phyloP scores from a whole-genome alignment of 2,888 invertebrate species.

The Prosapia bicincta region DNA sequence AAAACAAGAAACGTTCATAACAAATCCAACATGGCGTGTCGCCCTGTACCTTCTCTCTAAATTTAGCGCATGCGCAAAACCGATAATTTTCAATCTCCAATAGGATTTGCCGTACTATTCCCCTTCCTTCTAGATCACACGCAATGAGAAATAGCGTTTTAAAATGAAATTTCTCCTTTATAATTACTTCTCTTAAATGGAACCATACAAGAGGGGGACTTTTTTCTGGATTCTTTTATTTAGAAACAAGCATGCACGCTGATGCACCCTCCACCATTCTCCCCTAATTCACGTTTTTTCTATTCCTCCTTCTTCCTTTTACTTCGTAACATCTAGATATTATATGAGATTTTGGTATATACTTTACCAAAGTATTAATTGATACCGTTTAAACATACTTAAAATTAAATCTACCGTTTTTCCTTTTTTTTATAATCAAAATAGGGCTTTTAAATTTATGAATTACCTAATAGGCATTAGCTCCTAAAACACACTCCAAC shows the following conservation, averaged over 20 bases:
- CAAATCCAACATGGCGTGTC: not conserved
- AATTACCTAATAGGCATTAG: no score
- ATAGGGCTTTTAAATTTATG: no score
- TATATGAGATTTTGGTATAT: no score
- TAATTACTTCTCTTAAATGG: not conserved
- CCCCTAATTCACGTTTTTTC: not conserved
- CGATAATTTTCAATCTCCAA: not conserved
- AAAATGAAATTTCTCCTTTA: not conserved
- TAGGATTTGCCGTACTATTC: not conserved
- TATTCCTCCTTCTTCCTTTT: no score
- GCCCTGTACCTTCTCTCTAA: not conserved
- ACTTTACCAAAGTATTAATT: no score
- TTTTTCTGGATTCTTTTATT: not conserved
- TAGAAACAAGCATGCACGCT: not conserved
- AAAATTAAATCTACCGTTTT: no score
- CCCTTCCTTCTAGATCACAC: not conserved
- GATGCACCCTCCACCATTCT: not conserved
- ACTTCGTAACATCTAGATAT: no score
- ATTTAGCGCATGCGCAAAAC: not conserved
- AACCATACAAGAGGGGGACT: not conserved
- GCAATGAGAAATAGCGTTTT: not conserved
- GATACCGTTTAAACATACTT: no score
- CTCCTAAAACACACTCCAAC: no score
- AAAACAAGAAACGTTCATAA: constrained; percentile 2
- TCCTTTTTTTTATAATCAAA: no score